Base-by-base conservation (phyloP, 2,888 invertebrate genomes). In the Drosophila kuntzei region DNA sequence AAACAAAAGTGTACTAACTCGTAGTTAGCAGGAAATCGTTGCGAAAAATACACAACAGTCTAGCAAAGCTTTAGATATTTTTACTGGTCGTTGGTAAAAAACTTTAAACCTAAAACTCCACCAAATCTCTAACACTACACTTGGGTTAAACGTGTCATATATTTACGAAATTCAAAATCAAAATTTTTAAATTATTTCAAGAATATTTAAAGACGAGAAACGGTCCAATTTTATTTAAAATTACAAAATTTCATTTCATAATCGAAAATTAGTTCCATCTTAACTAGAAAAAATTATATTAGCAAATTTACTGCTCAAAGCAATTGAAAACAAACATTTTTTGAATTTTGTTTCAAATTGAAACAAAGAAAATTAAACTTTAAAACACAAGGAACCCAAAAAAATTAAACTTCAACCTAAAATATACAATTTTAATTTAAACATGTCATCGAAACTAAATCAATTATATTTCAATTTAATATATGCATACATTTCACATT, bases 1-100 rank as follows among this genome's bases (percentile, higher is more conserved):
- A 44, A 7, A 18, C 36, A 37, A 57, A 41, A 53, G 11, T 44
- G 8, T 44, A 36, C 8, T 34, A 36, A 49, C 29, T 62, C 55
- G 62, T 53, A 66, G 58, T 34, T 41, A 72, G 68, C 72, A 64
- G 50, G 61, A 68, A 76, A 76, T 72, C 68, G 64, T 72, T 76
- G 68, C 46, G 46, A 44, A 55, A 12, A 37, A 36, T 41, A 27
- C 11, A 39, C 16, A 47, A 53, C 4, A 46, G 11, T 50, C 27
- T 6, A 47, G 20, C 11, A 58, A 41, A 54, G n/a, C 8, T 39
- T 20, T 9, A 27, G n/a, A 36, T 25, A 57, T 27, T 14, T 51
- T 46, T 54, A 47, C 34, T 64, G 60, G 64, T 64, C 58, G 68
- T 68, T 76, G 49, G 34, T 44, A 37, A 49, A 18, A 57, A 36